Conservation (phyloP, 2,113 vertebrate genomes). For the Etheostoma spectabile region DNA sequence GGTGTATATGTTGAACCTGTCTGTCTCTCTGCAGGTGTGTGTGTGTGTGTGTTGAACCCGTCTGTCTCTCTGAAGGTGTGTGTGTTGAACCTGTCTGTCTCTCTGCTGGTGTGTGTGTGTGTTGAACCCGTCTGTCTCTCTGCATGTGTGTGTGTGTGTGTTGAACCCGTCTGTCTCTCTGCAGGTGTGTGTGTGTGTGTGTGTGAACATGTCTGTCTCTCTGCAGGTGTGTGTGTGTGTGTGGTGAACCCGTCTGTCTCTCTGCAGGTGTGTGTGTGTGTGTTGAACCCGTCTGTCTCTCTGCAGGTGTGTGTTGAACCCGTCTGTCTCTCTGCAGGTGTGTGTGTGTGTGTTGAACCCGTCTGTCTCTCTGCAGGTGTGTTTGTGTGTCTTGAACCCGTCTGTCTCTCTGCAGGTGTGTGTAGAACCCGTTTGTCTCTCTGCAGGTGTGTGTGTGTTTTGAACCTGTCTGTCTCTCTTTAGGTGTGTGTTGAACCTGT, state of each 20-base stretch:
- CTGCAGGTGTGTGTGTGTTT: neutral
- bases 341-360: conserved; percentile 77
- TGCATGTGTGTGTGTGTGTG: neutral
- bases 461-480: no score
- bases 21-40: neutral
- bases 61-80: conserved; percentile 82
- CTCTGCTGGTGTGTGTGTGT: neutral
- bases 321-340: conserved; percentile 84
- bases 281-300: neutral
- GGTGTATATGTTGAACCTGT: conserved; percentile 62
- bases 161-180: neutral
- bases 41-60: neutral
- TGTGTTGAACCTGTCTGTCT: conserved; percentile 68
- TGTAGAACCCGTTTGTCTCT: conserved; percentile 57
- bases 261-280: neutral
- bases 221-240: conserved; percentile 66
- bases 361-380: neutral
- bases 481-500: no score
- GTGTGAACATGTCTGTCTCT: neutral
- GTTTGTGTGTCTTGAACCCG: no score
- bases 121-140: neutral
- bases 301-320: neutral
- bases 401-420: neutral
- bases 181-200: no score
- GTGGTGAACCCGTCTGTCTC: conserved; percentile 50